These are phyloP conservation scores for Drosophila ohnishii DNA, from an alignment of 1,140 invertebrate genomes.

Conservation along the genomic window DNA sequence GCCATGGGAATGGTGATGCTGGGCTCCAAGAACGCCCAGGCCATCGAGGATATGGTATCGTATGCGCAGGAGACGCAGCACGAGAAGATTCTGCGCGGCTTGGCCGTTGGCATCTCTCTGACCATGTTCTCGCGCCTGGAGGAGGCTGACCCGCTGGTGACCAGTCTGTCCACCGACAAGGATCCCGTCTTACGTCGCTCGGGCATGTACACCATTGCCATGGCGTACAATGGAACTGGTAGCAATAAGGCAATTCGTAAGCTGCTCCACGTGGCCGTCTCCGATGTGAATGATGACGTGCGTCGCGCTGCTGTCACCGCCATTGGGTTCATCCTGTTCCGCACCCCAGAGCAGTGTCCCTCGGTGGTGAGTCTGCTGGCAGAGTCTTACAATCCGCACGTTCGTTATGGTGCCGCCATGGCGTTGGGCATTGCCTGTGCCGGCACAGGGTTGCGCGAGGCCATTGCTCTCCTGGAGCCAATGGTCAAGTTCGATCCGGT, in stretches of 20 bases:
- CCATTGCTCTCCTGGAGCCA: conserved; percentile 97
- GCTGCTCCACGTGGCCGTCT: conserved; percentile 97
- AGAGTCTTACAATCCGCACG: conserved; percentile 99
- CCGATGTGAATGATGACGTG: conserved; percentile 99
- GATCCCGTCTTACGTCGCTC: conserved; percentile 94
- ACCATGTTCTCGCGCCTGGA: conserved; percentile 98
- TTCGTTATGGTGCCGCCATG: conserved; percentile 99
- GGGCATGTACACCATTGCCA: conserved; percentile 98
- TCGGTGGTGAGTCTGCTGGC: conserved; percentile 97
- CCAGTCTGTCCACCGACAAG: conserved; percentile 92
- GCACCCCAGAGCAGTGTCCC: conserved; percentile 98
- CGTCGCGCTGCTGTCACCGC: conserved; percentile 98
- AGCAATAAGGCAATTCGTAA: conserved; percentile 98
- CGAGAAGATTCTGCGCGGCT: conserved; percentile 98
- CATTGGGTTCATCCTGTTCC: conserved; percentile 97
- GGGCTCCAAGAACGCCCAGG: conserved; percentile 94
- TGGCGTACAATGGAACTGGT: conserved; percentile 99
- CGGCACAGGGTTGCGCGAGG: conserved; percentile 97
- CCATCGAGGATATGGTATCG: conserved; percentile 97
- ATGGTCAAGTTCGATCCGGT: conserved; percentile 99
- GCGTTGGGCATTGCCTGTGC: conserved; percentile 99
- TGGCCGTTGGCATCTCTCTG: conserved; percentile 97
- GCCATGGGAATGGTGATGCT: conserved; percentile 99
- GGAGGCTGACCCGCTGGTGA: conserved; percentile 97
- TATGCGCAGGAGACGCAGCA: conserved; percentile 89